Percentiles rank a stretch among this genome's conserved stretches.
Evolutionary conservation across 2,888 invertebrate genomes (phyloP).

Genomic region (Tyria jacobaeae): DNA sequence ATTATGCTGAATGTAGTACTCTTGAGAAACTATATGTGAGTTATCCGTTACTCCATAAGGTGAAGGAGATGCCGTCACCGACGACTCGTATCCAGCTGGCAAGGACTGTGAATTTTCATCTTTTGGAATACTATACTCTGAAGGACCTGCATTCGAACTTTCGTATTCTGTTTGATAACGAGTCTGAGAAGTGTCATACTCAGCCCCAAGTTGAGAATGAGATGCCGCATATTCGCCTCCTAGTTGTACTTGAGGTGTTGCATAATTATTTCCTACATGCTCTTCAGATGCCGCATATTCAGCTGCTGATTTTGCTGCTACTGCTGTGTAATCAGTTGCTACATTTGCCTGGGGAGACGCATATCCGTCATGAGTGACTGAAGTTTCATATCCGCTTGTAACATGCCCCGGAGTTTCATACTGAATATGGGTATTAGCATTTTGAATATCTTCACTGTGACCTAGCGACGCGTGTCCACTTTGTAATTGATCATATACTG

Average conservation of each 20-base stretch:
- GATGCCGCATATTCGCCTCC: neutral
- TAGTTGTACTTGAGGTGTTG: constrained; percentile 27
- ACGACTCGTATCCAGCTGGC: constrained; percentile 36
- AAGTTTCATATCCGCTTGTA: constrained; percentile 49
- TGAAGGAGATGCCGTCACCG: constrained; percentile 28
- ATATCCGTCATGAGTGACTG: constrained; percentile 48
- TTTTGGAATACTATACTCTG: constrained; percentile 48
- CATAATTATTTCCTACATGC: constrained; percentile 6
- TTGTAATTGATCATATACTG: constrained; percentile 42
- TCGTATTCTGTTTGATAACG: constrained; percentile 32
- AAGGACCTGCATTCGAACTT: constrained; percentile 36
- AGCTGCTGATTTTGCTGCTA: constrained; percentile 39
- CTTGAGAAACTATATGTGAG: constrained; percentile 41
- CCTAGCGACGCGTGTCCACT: constrained; percentile 28
- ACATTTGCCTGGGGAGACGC: constrained; percentile 28
- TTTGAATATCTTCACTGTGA: constrained; percentile 34
- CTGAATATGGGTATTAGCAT: constrained; percentile 53
- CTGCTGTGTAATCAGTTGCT: constrained; percentile 14
- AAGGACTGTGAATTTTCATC: constrained; percentile 41
- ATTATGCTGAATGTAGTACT: constrained; percentile 59
- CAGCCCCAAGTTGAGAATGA: constrained; percentile 9
- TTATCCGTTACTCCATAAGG: constrained; percentile 39
- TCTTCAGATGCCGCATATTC: constrained; percentile 52
- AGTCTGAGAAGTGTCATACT: constrained; percentile 8
- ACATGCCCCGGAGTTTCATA: constrained; percentile 60